A percentile compares a stretch with the other conserved stretches of the same genome.
Conservation (phyloP, 2,797 vertebrate genomes). For the Spheniscus humboldti region DNA sequence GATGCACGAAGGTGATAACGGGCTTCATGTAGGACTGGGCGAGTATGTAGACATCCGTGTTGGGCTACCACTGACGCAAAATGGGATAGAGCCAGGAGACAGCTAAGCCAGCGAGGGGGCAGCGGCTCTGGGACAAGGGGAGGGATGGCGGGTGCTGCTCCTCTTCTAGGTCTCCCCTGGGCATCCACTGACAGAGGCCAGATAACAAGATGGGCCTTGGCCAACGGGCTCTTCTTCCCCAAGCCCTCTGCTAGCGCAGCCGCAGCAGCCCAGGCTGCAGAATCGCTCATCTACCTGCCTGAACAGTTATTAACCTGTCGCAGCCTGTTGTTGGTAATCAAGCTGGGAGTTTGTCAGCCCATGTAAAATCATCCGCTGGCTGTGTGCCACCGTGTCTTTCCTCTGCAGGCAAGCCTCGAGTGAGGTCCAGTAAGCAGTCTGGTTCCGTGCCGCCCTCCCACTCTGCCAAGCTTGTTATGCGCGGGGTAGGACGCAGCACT, state of each 20-base stretch:
- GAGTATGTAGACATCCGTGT: rapidly evolving
- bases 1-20: rapidly evolving
- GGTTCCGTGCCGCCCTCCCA: rapidly evolving
- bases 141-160: neutral
- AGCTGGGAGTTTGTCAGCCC: neutral
- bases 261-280: neutral
- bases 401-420: neutral
- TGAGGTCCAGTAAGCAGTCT: neutral
- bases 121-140: neutral
- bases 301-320: neutral
- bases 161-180: neutral
- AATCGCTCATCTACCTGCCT: neutral
- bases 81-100: too few relatives aligned
- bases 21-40: neutral
- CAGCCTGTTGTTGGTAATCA: neutral
- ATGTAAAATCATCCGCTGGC: neutral
- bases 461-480: rapidly evolving
- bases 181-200: rapidly evolving
- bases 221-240: neutral
- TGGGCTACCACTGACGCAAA: neutral
- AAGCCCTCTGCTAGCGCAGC: neutral
- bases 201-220: neutral
- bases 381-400: rapidly evolving
- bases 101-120: neutral
- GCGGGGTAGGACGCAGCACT: rapidly evolving